Conservation (phyloP, 2,113 vertebrate genomes). For the Lanius ludovicianus region DNA sequence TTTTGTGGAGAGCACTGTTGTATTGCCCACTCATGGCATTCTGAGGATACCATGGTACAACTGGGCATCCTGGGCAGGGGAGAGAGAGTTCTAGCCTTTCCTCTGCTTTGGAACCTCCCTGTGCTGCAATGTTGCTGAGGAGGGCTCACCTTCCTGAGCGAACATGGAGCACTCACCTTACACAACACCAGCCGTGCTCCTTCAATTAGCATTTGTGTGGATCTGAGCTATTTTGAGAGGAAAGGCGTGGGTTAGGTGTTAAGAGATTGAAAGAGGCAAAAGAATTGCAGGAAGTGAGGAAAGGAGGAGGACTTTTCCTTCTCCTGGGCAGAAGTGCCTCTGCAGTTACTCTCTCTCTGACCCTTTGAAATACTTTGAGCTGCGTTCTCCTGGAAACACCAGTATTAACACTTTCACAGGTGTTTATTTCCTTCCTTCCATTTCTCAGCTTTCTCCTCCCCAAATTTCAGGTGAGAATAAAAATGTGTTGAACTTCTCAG, state of each 20-base stretch:
- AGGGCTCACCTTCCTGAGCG: neutral
- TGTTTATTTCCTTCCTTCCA: neutral
- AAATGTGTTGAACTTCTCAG: neutral
- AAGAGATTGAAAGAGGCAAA: neutral
- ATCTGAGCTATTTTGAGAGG: neutral
- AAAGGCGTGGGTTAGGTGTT: neutral
- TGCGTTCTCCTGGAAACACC: neutral
- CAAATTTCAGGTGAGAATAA: neutral
- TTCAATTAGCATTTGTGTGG: neutral
- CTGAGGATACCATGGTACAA: neutral
- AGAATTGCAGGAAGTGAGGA: neutral
- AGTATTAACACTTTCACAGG: neutral
- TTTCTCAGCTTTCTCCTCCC: neutral
- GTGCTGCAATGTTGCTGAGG: neutral
- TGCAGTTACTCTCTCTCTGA: neutral
- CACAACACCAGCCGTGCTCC: fast-evolving
- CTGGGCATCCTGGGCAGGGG: neutral
- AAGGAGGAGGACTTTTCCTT: neutral
- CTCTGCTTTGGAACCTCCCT: neutral
- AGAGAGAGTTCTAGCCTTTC: neutral
- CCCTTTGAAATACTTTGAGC: neutral
- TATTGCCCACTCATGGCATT: fast-evolving
- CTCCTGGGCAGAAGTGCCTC: neutral
- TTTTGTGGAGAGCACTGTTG: neutral
- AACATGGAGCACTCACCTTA: fast-evolving